Evolutionary conservation across 1,140 invertebrate species (phyloP).

Genomic region (Globodera rostochiensis): DNA sequence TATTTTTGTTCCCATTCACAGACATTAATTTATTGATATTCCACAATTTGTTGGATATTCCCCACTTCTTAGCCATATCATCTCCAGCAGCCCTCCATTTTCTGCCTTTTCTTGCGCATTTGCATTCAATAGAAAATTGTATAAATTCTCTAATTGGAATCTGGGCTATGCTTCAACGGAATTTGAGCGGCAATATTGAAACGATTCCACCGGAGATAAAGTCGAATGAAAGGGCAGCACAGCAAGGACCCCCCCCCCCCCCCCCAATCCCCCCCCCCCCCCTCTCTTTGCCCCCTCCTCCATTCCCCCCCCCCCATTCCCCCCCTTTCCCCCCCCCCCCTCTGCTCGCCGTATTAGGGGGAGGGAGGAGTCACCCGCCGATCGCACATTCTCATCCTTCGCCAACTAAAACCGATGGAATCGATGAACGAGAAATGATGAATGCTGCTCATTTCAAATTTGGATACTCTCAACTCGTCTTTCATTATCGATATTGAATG

Average conservation of each 20-base stretch:
- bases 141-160: no score
- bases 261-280: no score
- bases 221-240: background rate
- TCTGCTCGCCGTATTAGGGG: no score
- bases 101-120: background rate
- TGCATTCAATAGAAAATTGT: background rate
- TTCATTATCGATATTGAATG: no score
- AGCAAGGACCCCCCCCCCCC: no score
- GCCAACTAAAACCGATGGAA: background rate
- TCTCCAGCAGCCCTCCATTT: background rate
- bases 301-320: no score
- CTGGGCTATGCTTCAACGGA: no score
- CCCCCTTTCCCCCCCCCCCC: no score
- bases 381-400: background rate
- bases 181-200: background rate
- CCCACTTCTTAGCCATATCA: background rate
- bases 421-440: background rate
- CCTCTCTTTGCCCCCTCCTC: no score
- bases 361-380: background rate
- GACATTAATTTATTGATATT: no score
- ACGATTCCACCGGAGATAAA: background rate
- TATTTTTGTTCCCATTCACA: background rate
- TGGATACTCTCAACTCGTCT: background rate
- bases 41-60: background rate
- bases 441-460: background rate